Evolutionary conservation across 2,797 vertebrate species (phyloP).

Genomic region (Sebastolobus altivelis): DNA sequence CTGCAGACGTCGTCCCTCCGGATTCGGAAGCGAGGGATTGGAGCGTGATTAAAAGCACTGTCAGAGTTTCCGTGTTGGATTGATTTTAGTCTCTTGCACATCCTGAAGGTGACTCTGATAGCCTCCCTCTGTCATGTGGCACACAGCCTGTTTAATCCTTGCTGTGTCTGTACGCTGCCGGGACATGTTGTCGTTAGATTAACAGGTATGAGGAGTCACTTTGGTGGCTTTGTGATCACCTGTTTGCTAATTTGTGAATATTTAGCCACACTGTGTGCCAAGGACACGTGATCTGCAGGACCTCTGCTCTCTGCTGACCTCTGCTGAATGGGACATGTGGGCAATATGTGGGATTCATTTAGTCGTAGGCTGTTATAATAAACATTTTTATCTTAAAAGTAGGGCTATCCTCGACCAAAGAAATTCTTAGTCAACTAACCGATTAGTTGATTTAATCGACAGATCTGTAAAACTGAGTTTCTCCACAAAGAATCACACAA

Average conservation of each 20-base stretch:
- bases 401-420: too few species aligned
- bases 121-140: conserved; percentile 56
- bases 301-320: conserved; percentile 61
- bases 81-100: conserved; percentile 75
- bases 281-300: conserved; percentile 28
- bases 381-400: not conserved
- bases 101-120: conserved; percentile 80
- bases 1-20: conserved; percentile 30
- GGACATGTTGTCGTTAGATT: conserved; percentile 77
- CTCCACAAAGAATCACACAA: too few species aligned
- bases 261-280: conserved; percentile 54
- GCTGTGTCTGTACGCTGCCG: conserved; percentile 58
- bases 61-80: conserved; percentile 72
- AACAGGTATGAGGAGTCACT: conserved; percentile 74
- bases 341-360: not conserved
- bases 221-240: conserved; percentile 76
- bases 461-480: too few species aligned
- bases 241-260: conserved; percentile 82
- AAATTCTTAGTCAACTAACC: too few species aligned
- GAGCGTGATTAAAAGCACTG: conserved; percentile 70
- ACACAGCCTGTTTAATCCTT: conserved; percentile 66
- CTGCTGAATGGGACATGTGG: conserved; percentile 34
- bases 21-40: conserved; percentile 67
- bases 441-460: too few species aligned
- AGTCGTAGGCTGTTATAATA: not conserved